Conservation (phyloP, 2,113 vertebrate species). For the Jacana jacana region DNA sequence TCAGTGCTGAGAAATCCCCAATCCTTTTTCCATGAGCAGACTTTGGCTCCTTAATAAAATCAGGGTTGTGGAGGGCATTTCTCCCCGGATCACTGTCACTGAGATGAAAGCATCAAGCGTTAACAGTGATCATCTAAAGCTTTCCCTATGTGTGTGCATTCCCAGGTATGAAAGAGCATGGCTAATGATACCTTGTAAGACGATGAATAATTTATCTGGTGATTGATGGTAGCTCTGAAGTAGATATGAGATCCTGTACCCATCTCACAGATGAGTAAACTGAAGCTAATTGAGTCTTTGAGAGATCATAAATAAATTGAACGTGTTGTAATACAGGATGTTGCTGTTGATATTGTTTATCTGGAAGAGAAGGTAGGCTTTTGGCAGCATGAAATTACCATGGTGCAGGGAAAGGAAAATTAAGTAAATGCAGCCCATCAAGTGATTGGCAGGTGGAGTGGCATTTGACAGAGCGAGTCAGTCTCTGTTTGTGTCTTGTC, state of each 20-base stretch:
- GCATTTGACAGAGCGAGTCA: rapidly evolving
- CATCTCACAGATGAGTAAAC: slow-evolving; percentile 30
- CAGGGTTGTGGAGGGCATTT: background rate
- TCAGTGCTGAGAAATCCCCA: background rate
- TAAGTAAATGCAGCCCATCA: background rate
- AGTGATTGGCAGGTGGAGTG: background rate
- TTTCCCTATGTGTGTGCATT: background rate
- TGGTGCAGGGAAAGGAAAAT: background rate
- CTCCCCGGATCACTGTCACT: background rate
- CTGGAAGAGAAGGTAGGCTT: background rate
- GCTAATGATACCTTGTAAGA: slow-evolving; percentile 28
- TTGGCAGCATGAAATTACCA: background rate
- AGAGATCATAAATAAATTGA: slow-evolving; percentile 8
- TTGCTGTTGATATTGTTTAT: background rate
- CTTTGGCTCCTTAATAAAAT: background rate
- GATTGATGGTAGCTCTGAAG: slow-evolving; percentile 10
- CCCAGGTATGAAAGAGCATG: slow-evolving; percentile 1
- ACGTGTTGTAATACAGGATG: background rate
- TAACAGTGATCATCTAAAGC: background rate
- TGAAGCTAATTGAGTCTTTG: slow-evolving; percentile 31
- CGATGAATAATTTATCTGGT: background rate
- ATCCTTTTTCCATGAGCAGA: background rate
- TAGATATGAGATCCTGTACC: background rate
- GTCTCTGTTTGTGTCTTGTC: background rate
- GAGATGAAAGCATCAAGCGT: background rate